These are phyloP conservation scores for Lordiphosa stackelbergi DNA, from an alignment of 1,140 invertebrate species.

Conservation along the genomic window DNA sequence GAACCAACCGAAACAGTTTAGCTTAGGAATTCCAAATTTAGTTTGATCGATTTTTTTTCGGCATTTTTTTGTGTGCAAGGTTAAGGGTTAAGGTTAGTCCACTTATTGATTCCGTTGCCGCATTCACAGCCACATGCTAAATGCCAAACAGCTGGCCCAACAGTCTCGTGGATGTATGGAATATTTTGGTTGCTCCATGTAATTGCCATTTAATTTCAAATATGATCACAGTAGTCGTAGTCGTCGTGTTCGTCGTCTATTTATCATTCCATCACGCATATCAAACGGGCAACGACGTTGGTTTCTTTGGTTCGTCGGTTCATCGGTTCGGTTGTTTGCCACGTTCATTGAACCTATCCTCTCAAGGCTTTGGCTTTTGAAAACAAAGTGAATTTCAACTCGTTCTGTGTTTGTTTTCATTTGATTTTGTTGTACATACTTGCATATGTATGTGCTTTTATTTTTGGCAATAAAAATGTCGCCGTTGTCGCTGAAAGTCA, in stretches of 20 bases:
- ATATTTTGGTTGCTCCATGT: slow-evolving; percentile 23
- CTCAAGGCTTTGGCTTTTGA: slow-evolving; percentile 49
- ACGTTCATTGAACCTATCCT: slow-evolving; percentile 61
- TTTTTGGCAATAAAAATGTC: slow-evolving; percentile 69
- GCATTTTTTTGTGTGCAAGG: neutral
- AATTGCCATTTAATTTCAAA: slow-evolving; percentile 35
- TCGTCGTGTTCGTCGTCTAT: slow-evolving; percentile 1
- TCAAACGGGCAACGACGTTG: slow-evolving; percentile 19
- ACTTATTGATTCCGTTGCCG: slow-evolving; percentile 16
- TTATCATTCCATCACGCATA: slow-evolving; percentile 27
- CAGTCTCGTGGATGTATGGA: slow-evolving; percentile 26
- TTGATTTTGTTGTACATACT: slow-evolving; percentile 18
- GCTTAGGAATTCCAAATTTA: neutral
- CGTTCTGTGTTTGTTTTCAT: slow-evolving; percentile 43
- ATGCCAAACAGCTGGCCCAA: slow-evolving; percentile 10
- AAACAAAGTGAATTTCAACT: slow-evolving; percentile 55
- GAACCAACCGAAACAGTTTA: slow-evolving; percentile 20
- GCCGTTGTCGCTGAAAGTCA: slow-evolving; percentile 59
- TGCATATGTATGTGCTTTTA: slow-evolving; percentile 28
- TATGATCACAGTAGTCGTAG: slow-evolving; percentile 7
- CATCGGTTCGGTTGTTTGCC: slow-evolving; percentile 13
- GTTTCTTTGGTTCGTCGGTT: neutral
- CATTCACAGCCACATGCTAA: slow-evolving; percentile 39
- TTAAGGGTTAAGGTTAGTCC: slow-evolving; percentile 16
- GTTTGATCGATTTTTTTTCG: no score